phyloP scores from a whole-genome alignment of 2,888 invertebrate genomes.

The Morpho achilles region DNA sequence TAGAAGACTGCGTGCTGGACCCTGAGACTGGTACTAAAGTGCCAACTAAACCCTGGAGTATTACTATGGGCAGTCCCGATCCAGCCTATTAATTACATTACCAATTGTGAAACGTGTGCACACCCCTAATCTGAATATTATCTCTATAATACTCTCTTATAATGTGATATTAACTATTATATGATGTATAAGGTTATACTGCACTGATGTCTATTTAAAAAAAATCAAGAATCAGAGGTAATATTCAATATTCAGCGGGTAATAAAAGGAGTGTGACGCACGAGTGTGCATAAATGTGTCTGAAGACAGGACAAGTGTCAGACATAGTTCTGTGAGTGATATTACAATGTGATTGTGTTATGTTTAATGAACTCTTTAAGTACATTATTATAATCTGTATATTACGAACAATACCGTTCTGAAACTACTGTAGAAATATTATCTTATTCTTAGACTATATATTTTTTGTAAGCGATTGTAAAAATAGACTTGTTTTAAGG shows the following conservation, averaged over 20 bases:
- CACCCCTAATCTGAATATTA: constrained; percentile 36
- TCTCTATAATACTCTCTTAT: constrained; percentile 31
- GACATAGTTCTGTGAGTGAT: constrained; percentile 71
- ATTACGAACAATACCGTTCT: constrained; percentile 42
- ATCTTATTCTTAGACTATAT: constrained; percentile 46
- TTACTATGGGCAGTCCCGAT: constrained; percentile 25
- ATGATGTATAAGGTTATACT: constrained; percentile 6
- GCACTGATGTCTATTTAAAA: constrained; percentile 13
- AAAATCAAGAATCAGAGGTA: constrained; percentile 20
- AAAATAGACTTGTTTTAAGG: constrained; percentile 51
- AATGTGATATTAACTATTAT: constrained; percentile 22
- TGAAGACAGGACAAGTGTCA: constrained; percentile 60
- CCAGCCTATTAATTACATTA: constrained; percentile 38
- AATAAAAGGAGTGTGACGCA: constrained; percentile 46
- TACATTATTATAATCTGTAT: constrained; percentile 60
- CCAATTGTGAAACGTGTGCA: constrained; percentile 40
- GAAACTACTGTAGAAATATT: constrained; percentile 54
- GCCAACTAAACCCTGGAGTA: constrained; percentile 21
- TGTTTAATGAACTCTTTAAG: constrained; percentile 61
- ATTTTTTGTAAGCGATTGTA: constrained; percentile 56
- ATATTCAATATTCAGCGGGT: constrained; percentile 48
- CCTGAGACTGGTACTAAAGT: constrained; percentile 30
- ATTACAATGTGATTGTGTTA: constrained; percentile 77
- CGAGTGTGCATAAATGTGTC: constrained; percentile 59
- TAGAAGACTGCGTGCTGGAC: constrained; percentile 53